Base-by-base conservation (phyloP, 2,113 vertebrate species). In the Nannospalax galili region DNA sequence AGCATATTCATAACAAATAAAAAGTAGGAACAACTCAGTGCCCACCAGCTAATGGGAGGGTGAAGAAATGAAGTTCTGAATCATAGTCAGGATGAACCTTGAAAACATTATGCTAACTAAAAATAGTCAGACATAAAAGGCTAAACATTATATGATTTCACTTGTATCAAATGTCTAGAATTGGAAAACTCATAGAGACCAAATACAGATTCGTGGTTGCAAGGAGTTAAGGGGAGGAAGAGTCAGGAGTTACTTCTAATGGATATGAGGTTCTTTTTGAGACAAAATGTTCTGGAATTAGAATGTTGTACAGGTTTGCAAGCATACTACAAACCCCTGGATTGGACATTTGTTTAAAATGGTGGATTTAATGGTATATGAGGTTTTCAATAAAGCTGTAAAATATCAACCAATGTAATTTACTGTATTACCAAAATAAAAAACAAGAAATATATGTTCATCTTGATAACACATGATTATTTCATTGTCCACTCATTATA, bases 251-350 rank as follows among this genome's bases (percentile, higher is more conserved):
- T 40, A 70, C 17, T 92, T 15, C 24, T 89, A 35, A 22, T 69
- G 62, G 32, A 52, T 42, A 30, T 5, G 14, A 20, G 5, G 26
- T 93, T 89, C 84, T 35, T 79, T 93, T 84, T 92, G 91, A 22
- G 58, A 82, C 37, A 84, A 88, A 97, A 87, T 91, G 3, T 87
- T 84, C 7, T 90, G 37, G 40, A 84, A 90, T 74, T 91, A 86
- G 42, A 91, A 65, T 82, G 17, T 72, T 92, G 22, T 15, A 72
- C 32, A 87, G 62, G 19, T 84, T 94, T 90, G 60, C 17, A 42
- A 79, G 45, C 32, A 58, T 52, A 79, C 20, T 67, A 20, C 85
- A 91, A 78, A 40, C 20, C 73, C 70, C 19, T 87, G 40, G 74
- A 35, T 48, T 40, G 67, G 77, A 77, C 15, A 92, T 7, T 93